Evolutionary conservation across 2,797 vertebrate genomes (phyloP), one percentile per base, ranked within the genome.

Genomic region (Myotis pilosus): DNA sequence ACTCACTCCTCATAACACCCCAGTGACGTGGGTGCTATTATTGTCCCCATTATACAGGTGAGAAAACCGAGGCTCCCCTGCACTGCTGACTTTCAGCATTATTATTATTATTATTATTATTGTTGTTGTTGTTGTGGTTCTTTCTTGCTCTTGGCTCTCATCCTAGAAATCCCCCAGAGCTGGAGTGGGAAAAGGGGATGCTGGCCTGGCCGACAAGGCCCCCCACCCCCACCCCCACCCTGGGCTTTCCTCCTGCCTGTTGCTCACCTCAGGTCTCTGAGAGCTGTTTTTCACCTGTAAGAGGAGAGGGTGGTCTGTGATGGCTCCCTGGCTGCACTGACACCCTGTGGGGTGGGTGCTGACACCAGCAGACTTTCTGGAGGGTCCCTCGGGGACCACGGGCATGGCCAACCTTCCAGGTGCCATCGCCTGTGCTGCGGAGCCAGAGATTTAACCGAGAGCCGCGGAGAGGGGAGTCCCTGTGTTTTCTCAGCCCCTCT

Each of bases 1-100:
- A 36, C 60, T 80, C 13, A 5, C 10, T 2, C 36, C 86, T 47
- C 49, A 64, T 20, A 1, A 28, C 6, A 8, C 36, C 12, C 38
- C n/a, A 6, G 1, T 1, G 20, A 66, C 20, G n/a, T 0, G 3
- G 15, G 17, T 7, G n/a, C 25, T 49, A 3, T 15, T 20, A 33
- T 0, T 20, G 28, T 11, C 12, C 68, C 92, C 57, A 55, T 17
- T 75, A 66, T 64, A 71, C 69, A 68, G 78, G 69, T 12, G 38
- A 76, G 79, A 9, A 93, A 68, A 95, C 81, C 7, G 44, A 86
- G 69, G 10, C 12, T 74, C 20, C 19, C n/a, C 33, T 44, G 38
- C 8, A 8, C 47, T 28, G 57, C 5, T 20, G 49, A 55, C 36
- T 17, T 38, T 8, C 57, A 22, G 30, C 1, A 8, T 28, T 19